These are phyloP conservation scores for Drosophila tripunctata DNA, from an alignment of 2,888 invertebrate species.

Conservation along the genomic window DNA sequence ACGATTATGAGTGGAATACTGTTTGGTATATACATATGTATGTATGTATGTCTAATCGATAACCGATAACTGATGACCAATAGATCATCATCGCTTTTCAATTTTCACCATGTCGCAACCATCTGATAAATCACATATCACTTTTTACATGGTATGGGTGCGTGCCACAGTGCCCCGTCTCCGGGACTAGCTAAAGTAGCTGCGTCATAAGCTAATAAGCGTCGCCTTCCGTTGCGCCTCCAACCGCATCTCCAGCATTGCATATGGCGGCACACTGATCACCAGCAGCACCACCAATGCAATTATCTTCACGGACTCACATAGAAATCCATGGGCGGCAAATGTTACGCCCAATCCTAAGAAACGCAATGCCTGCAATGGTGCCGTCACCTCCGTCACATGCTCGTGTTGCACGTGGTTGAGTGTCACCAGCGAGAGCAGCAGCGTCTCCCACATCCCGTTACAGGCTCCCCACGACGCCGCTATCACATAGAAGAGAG, in stretches of 20 bases:
- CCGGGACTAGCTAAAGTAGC: slow-evolving; percentile 83
- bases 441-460: slow-evolving; percentile 91
- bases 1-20: slow-evolving; percentile 3
- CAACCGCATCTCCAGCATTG: slow-evolving; percentile 83
- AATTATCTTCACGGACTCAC: slow-evolving; percentile 84
- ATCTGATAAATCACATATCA: not conserved
- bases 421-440: slow-evolving; percentile 84
- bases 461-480: slow-evolving; percentile 95
- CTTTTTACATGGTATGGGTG: slow-evolving; percentile 81
- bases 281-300: slow-evolving; percentile 82
- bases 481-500: slow-evolving; percentile 92
- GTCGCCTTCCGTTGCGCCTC: slow-evolving; percentile 84
- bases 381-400: slow-evolving; percentile 83
- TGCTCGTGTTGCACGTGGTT: slow-evolving; percentile 83
- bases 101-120: slow-evolving; percentile 6
- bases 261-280: slow-evolving; percentile 83
- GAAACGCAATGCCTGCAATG: slow-evolving; percentile 86
- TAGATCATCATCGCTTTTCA: not conserved
- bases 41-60: not conserved
- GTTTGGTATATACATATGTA: not conserved
- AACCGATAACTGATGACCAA: not conserved
- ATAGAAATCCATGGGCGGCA: slow-evolving; percentile 87
- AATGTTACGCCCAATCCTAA: slow-evolving; percentile 88
- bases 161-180: slow-evolving; percentile 73
- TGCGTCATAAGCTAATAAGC: slow-evolving; percentile 83